Evolutionary conservation across 2,797 vertebrate species (phyloP).

Genomic region (Triplophysa bombifrons): DNA sequence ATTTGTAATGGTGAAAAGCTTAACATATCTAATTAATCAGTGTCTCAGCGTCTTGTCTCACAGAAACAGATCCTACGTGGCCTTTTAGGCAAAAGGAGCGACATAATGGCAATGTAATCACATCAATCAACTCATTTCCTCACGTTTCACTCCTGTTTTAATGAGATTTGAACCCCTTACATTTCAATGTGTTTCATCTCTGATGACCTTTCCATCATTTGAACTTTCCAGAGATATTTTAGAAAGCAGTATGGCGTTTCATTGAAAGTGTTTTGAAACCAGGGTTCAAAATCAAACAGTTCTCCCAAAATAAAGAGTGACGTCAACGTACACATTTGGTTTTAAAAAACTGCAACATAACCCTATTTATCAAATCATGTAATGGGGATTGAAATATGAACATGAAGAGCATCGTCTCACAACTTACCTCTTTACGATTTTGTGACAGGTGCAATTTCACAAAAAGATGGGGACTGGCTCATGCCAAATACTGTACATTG

Average conservation of each 20-base stretch:
- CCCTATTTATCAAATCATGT: background rate
- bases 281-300: background rate
- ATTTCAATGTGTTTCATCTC: slow-evolving; percentile 50
- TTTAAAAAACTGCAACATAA: background rate
- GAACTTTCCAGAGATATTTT: background rate
- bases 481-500: background rate
- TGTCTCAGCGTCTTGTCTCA: slow-evolving; percentile 51
- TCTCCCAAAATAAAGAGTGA: background rate
- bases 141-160: slow-evolving; percentile 35
- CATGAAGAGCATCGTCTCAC: no score
- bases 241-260: background rate
- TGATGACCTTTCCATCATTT: slow-evolving; percentile 10
- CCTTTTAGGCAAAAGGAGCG: slow-evolving; percentile 52
- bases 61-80: slow-evolving; percentile 53
- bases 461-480: background rate
- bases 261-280: background rate
- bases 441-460: background rate
- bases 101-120: slow-evolving; percentile 53
- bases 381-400: no score
- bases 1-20: slow-evolving; percentile 44
- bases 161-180: slow-evolving; percentile 47
- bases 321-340: background rate
- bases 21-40: slow-evolving; percentile 56
- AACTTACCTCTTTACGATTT: background rate
- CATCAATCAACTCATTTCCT: slow-evolving; percentile 54